These are phyloP conservation scores for Creontiades dilutus DNA, from an alignment of 2,888 invertebrate species.

Conservation along the genomic window DNA sequence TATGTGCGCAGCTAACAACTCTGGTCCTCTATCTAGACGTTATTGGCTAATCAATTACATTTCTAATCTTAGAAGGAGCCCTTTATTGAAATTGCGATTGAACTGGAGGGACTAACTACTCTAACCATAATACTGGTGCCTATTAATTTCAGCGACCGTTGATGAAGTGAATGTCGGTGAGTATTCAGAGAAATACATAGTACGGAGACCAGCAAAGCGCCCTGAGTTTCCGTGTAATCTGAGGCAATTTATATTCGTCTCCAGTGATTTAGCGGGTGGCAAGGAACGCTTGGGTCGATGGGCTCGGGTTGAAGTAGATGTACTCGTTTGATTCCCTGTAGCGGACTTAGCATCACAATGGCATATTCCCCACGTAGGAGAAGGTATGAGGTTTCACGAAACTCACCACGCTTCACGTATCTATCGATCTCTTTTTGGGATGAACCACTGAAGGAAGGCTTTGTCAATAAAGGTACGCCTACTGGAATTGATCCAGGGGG, in stretches of 20 bases:
- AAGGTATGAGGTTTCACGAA: neutral
- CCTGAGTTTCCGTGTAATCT: slow-evolving; percentile 51
- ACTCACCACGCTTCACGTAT: neutral
- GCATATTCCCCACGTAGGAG: slow-evolving; percentile 59
- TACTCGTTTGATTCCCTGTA: slow-evolving; percentile 63
- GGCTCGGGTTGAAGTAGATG: slow-evolving; percentile 29
- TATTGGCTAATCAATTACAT: too few relatives aligned
- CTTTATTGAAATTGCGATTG: too few relatives aligned
- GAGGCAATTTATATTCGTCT: slow-evolving; percentile 65
- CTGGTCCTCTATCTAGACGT: too few relatives aligned
- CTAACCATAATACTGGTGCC: neutral
- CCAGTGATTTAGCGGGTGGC: slow-evolving; percentile 58
- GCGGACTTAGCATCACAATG: slow-evolving; percentile 69
- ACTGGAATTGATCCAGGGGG: too few relatives aligned
- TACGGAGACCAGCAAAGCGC: slow-evolving; percentile 19
- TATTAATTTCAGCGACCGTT: neutral
- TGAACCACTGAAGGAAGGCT: too few relatives aligned
- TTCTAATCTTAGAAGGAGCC: too few relatives aligned
- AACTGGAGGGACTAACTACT: too few relatives aligned
- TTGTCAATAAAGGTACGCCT: too few relatives aligned
- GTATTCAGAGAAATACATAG: slow-evolving; percentile 31
- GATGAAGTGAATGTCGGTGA: slow-evolving; percentile 20
- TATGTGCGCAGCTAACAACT: too few relatives aligned
- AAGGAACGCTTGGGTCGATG: slow-evolving; percentile 1
- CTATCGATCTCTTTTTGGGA: neutral